Percentiles rank a stretch among this genome's conserved stretches.
Conservation (phyloP, 2,113 vertebrate species). For the Scopus umbretta region DNA sequence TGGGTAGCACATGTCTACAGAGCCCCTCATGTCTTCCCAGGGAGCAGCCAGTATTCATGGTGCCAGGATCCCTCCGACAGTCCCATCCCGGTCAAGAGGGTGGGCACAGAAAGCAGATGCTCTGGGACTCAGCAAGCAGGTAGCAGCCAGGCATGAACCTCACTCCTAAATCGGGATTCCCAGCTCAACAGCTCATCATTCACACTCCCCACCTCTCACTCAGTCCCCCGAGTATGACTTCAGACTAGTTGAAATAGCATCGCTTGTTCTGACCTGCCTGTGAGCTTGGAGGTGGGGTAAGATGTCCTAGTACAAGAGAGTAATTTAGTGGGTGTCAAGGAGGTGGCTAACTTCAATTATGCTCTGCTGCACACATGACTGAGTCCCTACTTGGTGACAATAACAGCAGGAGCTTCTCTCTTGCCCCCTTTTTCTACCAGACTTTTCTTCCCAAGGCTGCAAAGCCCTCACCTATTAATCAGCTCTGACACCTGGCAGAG, state of each 20-base stretch:
- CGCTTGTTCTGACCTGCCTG: background rate
- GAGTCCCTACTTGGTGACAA: background rate
- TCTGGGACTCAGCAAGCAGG: background rate
- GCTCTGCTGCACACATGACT: background rate
- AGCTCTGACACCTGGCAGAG: background rate
- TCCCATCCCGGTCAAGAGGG: background rate
- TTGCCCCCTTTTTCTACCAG: background rate
- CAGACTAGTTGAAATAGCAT: background rate
- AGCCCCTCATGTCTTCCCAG: constrained; percentile 71
- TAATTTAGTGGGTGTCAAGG: background rate
- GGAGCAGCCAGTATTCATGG: constrained; percentile 74
- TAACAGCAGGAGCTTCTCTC: background rate
- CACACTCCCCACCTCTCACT: background rate
- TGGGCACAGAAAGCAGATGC: background rate
- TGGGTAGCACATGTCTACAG: constrained; percentile 31
- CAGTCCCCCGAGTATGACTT: background rate
- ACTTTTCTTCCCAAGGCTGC: background rate
- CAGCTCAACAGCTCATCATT: background rate
- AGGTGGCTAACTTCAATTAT: background rate
- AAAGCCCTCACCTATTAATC: background rate
- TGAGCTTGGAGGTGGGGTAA: background rate
- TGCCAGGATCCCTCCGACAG: constrained; percentile 68
- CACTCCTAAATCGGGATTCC: background rate
- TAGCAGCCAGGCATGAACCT: background rate
- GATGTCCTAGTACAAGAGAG: background rate